Evolutionary conservation across 2,888 invertebrate genomes (phyloP).

Genomic region (Anthrax anthrax): DNA sequence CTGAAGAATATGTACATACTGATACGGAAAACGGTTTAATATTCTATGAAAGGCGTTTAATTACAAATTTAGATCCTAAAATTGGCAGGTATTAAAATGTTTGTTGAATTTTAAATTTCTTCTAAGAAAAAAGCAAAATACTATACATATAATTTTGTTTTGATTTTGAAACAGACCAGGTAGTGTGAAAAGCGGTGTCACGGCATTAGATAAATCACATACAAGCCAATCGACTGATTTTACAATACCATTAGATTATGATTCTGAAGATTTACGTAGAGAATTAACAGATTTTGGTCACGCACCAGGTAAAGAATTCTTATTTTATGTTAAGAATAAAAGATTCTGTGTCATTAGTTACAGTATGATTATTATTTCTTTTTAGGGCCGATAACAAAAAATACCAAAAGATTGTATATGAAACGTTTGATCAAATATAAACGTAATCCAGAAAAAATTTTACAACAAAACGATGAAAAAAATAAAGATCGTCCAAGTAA

Average conservation of each 20-base stretch:
- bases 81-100: background rate
- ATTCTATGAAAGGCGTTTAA: slow-evolving; percentile 48
- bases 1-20: slow-evolving; percentile 61
- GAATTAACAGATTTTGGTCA: slow-evolving; percentile 53
- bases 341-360: too few species aligned
- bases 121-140: background rate
- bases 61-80: background rate
- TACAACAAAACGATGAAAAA: background rate
- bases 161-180: background rate
- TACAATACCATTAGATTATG: slow-evolving; percentile 48
- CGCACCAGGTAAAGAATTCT: slow-evolving; percentile 35
- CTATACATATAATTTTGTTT: background rate
- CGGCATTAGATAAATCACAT: background rate
- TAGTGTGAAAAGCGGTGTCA: background rate
- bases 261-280: slow-evolving; percentile 47
- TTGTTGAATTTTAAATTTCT: too few species aligned
- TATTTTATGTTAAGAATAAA: too few species aligned
- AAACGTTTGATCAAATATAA: slow-evolving; percentile 52
- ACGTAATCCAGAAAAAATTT: slow-evolving; percentile 17
- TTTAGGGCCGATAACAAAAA: slow-evolving; percentile 60
- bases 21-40: slow-evolving; percentile 56
- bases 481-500: slow-evolving; percentile 12
- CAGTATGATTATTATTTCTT: too few species aligned
- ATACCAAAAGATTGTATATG: slow-evolving; percentile 63
- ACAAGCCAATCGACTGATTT: slow-evolving; percentile 34